Evolutionary conservation across 1,140 invertebrate species (phyloP), one percentile per base, ranked within the genome.

Genomic region (Arion vulgaris): DNA sequence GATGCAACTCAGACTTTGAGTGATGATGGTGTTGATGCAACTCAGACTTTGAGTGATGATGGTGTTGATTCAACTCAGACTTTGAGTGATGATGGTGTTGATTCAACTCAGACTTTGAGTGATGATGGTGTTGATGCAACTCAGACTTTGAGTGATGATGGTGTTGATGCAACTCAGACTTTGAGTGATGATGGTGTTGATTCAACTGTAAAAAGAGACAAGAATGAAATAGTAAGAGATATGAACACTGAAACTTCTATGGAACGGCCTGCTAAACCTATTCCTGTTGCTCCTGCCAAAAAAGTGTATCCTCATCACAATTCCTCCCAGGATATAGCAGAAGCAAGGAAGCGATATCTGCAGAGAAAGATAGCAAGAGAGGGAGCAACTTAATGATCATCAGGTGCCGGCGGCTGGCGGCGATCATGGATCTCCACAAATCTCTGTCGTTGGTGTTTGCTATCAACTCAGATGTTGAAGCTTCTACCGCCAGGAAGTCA

Each of bases 281-380:
- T 2, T 7, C 68, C 36, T 51, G 38, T 69, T 32, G 73, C 45
- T 69, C 81, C 73, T 17, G 53, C 38, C 17, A 66, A 84, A 11
- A 81, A 71, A 53, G 69, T 72, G 0, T 88, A 87, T 81, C 85
- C 83, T 28, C 80, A 81, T 26, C 81, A 85, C 15, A 87, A 84
- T n/a, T 87, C 85, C 51, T 57, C 45, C n/a, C 66, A 73, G 28
- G 80, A 81, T 45, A 76, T 85, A 26, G 81, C 78, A 57, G 87
- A 83, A 38, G 87, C 86, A 7, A 83, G 77, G 57, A 83, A 84
- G 57, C 79, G 86, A 74, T 89, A 86, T 79, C 68, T 88, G 74
- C 75, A 78, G 73, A 84, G 83, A 62, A 89, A 91, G 84, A 84
- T 84, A 49, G 83, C 78, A 53, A 69, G 36, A 34, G 86, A 82